phyloP scores from a whole-genome alignment of 2,888 invertebrate genomes.

The Machimus rusticus region DNA sequence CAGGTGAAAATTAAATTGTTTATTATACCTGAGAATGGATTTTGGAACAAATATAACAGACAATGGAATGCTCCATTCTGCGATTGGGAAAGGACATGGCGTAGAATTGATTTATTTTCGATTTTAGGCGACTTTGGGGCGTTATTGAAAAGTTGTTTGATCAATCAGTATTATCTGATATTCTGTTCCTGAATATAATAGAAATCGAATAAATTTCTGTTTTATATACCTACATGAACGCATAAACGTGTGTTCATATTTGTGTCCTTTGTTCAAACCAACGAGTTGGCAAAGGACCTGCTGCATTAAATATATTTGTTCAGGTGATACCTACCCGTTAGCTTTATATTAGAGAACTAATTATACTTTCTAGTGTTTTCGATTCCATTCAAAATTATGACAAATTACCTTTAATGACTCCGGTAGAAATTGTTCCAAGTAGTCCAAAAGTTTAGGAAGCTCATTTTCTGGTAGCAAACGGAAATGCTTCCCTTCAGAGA shows the following conservation, averaged over 20 bases:
- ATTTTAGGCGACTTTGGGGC: not conserved
- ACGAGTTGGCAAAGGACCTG: not conserved
- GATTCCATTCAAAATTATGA: not conserved
- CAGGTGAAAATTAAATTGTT: not conserved
- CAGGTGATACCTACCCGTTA: not conserved
- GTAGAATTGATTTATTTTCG: not conserved
- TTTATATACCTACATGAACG: not conserved
- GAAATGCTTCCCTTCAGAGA: conserved; percentile 86
- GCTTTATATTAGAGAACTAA: not conserved
- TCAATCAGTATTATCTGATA: not conserved
- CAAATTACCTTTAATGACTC: conserved; percentile 82
- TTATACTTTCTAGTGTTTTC: not conserved
- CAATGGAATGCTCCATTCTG: not conserved
- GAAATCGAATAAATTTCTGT: not conserved
- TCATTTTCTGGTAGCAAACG: conserved; percentile 86
- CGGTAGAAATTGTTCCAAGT: conserved; percentile 82
- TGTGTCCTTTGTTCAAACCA: not conserved
- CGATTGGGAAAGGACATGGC: not conserved
- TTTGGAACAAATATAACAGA: not conserved
- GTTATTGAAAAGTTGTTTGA: not conserved
- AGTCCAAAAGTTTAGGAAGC: conserved; percentile 81
- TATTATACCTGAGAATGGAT: not conserved
- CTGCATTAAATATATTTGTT: not conserved
- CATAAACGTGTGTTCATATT: not conserved
- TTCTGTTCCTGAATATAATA: not conserved